phyloP scores from a whole-genome alignment of 2,888 invertebrate genomes.

The Sicus ferrugineus region DNA sequence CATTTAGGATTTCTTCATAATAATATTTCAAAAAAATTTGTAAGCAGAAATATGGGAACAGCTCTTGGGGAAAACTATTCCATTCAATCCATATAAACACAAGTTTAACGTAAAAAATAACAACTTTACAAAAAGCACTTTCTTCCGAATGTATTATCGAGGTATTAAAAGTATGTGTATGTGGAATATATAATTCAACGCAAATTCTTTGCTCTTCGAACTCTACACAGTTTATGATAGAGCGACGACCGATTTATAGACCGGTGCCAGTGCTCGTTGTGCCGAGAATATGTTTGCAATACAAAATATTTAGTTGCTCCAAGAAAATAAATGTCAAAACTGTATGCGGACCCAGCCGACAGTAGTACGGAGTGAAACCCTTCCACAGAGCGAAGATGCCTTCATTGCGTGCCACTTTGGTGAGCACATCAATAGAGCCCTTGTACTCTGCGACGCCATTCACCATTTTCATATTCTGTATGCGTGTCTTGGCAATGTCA shows the following conservation, averaged over 20 bases:
- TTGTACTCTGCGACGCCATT: conserved; percentile 85
- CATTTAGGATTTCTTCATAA: neutral
- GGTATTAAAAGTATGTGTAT: conserved; percentile 27
- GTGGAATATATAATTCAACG: conserved; percentile 18
- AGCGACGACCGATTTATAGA: conserved; percentile 5
- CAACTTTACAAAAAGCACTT: conserved; percentile 22
- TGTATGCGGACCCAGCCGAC: conserved; percentile 95
- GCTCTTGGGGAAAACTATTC: conserved; percentile 13
- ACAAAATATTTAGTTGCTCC: conserved; percentile 89
- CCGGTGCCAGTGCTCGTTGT: conserved; percentile 18
- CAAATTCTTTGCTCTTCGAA: neutral
- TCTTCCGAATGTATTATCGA: conserved; percentile 26
- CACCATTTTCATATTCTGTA: conserved; percentile 91
- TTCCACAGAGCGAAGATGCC: conserved; percentile 97
- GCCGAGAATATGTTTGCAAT: conserved; percentile 65
- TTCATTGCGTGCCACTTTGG: conserved; percentile 81
- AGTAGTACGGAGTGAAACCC: conserved; percentile 97
- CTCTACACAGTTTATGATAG: neutral
- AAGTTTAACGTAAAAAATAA: conserved; percentile 10
- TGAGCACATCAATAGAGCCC: conserved; percentile 82
- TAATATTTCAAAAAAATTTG: neutral
- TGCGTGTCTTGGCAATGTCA: conserved; percentile 98
- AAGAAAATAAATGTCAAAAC: conserved; percentile 97
- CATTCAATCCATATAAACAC: conserved; percentile 18
- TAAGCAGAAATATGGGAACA: neutral